Conservation (phyloP, 2,888 invertebrate genomes). For the Clepsis dumicolana region DNA sequence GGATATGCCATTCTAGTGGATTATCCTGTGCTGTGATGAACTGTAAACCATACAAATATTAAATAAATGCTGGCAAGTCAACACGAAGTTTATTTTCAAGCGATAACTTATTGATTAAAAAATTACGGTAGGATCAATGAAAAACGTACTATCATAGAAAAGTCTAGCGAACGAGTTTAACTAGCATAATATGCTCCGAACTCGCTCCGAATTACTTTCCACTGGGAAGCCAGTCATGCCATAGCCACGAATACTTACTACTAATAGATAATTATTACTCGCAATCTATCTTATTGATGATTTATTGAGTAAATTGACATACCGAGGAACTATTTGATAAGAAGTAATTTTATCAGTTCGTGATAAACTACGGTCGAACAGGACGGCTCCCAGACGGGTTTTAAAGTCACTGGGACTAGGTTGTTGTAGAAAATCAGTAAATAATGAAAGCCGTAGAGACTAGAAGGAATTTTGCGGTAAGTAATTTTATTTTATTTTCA, state of each 20-base stretch:
- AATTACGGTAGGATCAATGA: too few relatives aligned
- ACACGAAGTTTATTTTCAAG: too few relatives aligned
- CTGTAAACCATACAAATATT: too few relatives aligned
- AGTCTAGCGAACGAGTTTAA: too few relatives aligned
- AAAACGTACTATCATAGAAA: too few relatives aligned
- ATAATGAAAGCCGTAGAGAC: constrained; percentile 66
- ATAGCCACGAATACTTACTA: not conserved
- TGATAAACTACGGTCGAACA: constrained; percentile 42
- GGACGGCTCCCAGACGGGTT: constrained; percentile 36
- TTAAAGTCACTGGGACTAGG: constrained; percentile 49
- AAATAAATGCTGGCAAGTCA: too few relatives aligned
- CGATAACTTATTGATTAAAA: too few relatives aligned
- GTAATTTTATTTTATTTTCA: constrained; percentile 26
- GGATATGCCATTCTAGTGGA: too few relatives aligned
- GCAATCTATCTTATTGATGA: constrained; percentile 21
- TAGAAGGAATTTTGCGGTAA: constrained; percentile 53
- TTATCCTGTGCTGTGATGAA: too few relatives aligned
- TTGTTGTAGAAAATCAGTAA: constrained; percentile 33
- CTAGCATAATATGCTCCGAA: too few relatives aligned
- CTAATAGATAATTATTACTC: constrained; percentile 1
- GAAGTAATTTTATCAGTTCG: constrained; percentile 40
- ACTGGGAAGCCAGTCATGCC: not conserved
- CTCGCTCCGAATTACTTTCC: not conserved
- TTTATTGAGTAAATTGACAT: constrained; percentile 16
- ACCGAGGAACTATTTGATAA: constrained; percentile 38